These are phyloP conservation scores for Hoplodrina blanda DNA, from an alignment of 2,888 invertebrate genomes.

Conservation along the genomic window DNA sequence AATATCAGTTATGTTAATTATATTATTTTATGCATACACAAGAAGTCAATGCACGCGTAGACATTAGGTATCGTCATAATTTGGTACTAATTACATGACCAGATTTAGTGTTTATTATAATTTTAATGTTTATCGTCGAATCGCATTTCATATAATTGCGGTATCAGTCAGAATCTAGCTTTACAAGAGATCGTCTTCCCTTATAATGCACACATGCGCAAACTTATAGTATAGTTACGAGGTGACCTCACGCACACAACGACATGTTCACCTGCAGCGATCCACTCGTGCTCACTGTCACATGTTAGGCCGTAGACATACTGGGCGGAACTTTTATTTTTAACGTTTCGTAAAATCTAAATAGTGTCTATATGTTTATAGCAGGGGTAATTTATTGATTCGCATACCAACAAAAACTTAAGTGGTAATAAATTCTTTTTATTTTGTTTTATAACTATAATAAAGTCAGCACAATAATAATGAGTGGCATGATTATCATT, in stretches of 20 bases:
- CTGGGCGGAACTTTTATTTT: constrained; percentile 21
- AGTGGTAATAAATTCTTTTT: constrained; percentile 1
- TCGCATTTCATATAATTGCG: constrained; percentile 48
- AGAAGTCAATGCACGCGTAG: constrained; percentile 8
- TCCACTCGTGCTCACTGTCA: constrained; percentile 88
- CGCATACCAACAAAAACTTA: not conserved
- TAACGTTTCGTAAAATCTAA: not conserved
- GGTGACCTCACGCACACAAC: constrained; percentile 87
- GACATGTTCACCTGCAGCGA: constrained; percentile 82
- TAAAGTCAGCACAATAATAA: constrained; percentile 36
- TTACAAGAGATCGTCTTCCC: constrained; percentile 70
- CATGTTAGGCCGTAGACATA: constrained; percentile 71
- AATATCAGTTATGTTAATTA: constrained; percentile 13
- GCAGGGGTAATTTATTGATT: not conserved
- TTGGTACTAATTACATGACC: constrained; percentile 30
- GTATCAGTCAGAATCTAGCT: constrained; percentile 60
- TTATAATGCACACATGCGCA: constrained; percentile 66
- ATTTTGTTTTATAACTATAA: constrained; percentile 25
- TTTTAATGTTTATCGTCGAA: constrained; percentile 26
- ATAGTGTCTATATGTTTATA: not conserved
- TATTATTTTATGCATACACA: constrained; percentile 27
- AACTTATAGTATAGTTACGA: constrained; percentile 61
- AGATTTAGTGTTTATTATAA: constrained; percentile 38
- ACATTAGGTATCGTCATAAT: constrained; percentile 9
- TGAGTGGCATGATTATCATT: constrained; percentile 15